These are phyloP conservation scores for Cossypha heuglini DNA, from an alignment of 2,797 vertebrate species.

Conservation along the genomic window DNA sequence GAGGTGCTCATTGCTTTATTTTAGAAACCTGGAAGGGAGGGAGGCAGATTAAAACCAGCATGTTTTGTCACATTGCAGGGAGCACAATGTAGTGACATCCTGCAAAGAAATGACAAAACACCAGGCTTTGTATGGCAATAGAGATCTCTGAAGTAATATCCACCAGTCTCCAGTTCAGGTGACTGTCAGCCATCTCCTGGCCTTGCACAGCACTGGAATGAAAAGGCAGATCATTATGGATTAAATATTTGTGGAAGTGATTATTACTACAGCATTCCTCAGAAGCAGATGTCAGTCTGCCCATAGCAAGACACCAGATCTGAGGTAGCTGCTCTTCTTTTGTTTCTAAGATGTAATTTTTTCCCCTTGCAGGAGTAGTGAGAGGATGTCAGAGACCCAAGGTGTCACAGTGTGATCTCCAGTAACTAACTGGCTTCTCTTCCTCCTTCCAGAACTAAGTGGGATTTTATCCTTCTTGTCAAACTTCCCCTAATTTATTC, in stretches of 20 bases:
- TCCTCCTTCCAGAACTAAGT: background rate
- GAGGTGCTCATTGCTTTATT: constrained; percentile 45
- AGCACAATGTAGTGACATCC: constrained; percentile 40
- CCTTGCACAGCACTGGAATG: background rate
- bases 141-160: constrained; percentile 31
- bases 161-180: background rate
- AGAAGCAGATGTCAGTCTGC: constrained; percentile 18
- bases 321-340: constrained; percentile 23
- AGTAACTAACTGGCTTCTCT: background rate
- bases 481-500: background rate
- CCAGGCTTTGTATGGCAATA: constrained; percentile 6
- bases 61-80: constrained; percentile 47
- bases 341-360: background rate
- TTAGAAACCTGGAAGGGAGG: constrained; percentile 26
- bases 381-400: constrained; percentile 22
- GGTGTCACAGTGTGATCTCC: background rate
- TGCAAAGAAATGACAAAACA: constrained; percentile 42
- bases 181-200: constrained; percentile 3
- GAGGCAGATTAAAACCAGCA: constrained; percentile 44
- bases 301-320: constrained; percentile 20
- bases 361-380: background rate
- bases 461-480: constrained; percentile 2
- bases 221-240: constrained; percentile 20
- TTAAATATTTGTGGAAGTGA: constrained; percentile 41
- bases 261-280: background rate